Evolutionary conservation across 2,113 vertebrate species (phyloP).

Genomic region (Forbesichthys papilliferus): DNA sequence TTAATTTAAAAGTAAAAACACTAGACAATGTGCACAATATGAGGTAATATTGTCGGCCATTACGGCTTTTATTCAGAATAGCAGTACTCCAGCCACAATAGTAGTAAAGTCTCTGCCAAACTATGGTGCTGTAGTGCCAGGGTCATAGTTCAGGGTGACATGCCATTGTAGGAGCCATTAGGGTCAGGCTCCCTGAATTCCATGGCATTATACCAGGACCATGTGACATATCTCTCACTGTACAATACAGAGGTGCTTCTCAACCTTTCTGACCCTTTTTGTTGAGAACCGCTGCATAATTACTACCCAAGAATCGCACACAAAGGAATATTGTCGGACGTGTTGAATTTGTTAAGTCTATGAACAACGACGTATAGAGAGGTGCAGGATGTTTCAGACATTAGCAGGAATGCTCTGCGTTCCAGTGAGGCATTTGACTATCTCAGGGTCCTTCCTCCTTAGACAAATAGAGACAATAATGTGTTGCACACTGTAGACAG

Average conservation of each 20-base stretch:
- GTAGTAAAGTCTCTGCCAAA: neutral
- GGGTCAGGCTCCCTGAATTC: conserved; percentile 46
- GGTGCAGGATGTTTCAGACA: neutral
- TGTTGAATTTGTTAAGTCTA: conserved; percentile 58
- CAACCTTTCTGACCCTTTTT: neutral
- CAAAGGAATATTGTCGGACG: conserved; percentile 26
- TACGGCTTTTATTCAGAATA: neutral
- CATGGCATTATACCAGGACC: conserved; percentile 45
- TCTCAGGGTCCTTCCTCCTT: conserved; percentile 12
- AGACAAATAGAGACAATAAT: neutral
- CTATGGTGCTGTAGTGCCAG: neutral
- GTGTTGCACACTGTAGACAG: conserved; percentile 2
- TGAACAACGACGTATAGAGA: conserved; percentile 28
- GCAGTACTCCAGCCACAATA: conserved; percentile 1
- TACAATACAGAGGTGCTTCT: conserved; percentile 9
- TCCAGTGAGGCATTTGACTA: conserved; percentile 24
- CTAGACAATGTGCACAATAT: too few relatives aligned
- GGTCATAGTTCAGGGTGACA: conserved; percentile 46
- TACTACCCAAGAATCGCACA: neutral
- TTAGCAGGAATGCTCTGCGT: conserved; percentile 25
- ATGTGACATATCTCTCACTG: conserved; percentile 40
- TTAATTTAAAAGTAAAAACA: too few relatives aligned
- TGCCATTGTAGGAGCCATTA: conserved; percentile 18
- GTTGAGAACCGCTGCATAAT: neutral
- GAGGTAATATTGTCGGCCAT: too few relatives aligned